A percentile compares a stretch with the other conserved stretches of the same genome.
Conservation (phyloP, 2,888 invertebrate species). For the Acanthosepion pharaonis region DNA sequence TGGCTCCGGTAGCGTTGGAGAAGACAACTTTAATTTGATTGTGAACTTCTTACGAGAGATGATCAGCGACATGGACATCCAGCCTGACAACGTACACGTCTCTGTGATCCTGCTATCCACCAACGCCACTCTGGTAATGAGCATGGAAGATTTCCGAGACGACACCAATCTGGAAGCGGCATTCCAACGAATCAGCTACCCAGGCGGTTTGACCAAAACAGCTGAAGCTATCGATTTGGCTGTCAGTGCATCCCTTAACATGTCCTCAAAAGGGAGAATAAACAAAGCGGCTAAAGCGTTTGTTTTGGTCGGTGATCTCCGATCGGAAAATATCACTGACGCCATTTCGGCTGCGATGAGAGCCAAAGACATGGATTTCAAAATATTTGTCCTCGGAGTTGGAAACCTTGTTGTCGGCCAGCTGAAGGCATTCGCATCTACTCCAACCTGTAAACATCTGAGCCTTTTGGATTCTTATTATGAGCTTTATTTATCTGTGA, state of each 20-base stretch:
- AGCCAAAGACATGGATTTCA: constrained; percentile 49
- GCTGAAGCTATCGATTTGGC: constrained; percentile 44
- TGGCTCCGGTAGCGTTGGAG: constrained; percentile 54
- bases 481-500: constrained; percentile 52
- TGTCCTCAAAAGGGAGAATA: neutral
- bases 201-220: constrained; percentile 50
- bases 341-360: constrained; percentile 49
- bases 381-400: constrained; percentile 52
- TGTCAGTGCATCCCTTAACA: constrained; percentile 39
- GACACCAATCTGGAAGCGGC: constrained; percentile 48
- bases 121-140: constrained; percentile 48
- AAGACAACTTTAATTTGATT: constrained; percentile 50
- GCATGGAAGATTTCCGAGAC: constrained; percentile 48
- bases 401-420: constrained; percentile 51
- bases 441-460: constrained; percentile 53
- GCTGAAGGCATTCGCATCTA: constrained; percentile 50
- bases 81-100: constrained; percentile 47
- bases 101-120: constrained; percentile 50
- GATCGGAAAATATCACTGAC: constrained; percentile 48
- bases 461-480: constrained; percentile 50
- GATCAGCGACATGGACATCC: constrained; percentile 46
- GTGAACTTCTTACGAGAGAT: constrained; percentile 50
- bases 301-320: constrained; percentile 53
- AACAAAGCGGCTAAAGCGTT: constrained; percentile 50
- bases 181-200: constrained; percentile 49